Evolutionary conservation across 2,113 vertebrate species (phyloP), one percentile per base, ranked within the genome.

Genomic region (Forbesichthys papilliferus): DNA sequence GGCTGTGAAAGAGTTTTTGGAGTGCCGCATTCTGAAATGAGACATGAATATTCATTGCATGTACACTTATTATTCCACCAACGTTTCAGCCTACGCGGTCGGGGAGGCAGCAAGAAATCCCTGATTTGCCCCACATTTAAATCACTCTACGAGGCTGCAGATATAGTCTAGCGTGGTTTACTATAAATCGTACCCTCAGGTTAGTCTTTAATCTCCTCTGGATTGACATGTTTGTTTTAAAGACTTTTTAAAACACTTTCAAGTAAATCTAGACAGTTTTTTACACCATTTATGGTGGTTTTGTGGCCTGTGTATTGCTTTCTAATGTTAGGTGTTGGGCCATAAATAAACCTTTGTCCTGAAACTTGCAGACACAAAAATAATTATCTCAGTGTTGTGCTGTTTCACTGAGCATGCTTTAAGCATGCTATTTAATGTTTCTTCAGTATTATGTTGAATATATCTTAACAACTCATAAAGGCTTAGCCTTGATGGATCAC

Each of bases 31-130:
- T 81, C 73, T 69, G 71, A 75, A 83, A 82, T 75, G 69, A 70
- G 64, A 75, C 77, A 33, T 89, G 83, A 88, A 90, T 91, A 89
- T 89, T 89, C 84, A 87, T 86, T 69, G 16, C 33, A 5, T 77
- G 65, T 72, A 68, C 68, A 72, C 74, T 89, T 83, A 79, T 77
- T 86, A 88, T 89, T 83, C 82, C 66, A 61, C 61, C 49, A 7
- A 53, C 60, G 16, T 70, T 52, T 69, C 62, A 66, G 75, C 78
- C 77, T 66, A 77, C 74, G 18, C 65, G 0, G 75, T 77, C 51
- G 74, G 73, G 12, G 64, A 82, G 71, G 60, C 13, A 33, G 73
- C 36, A 64, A 76, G 68, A 80, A 75, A 84, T 77, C 20, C 68
- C 64, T 71, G 65, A 77, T 48, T 64, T 77, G 68, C 52, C 63